Conservation (phyloP, 2,113 vertebrate genomes). For the Narcine bancroftii region DNA sequence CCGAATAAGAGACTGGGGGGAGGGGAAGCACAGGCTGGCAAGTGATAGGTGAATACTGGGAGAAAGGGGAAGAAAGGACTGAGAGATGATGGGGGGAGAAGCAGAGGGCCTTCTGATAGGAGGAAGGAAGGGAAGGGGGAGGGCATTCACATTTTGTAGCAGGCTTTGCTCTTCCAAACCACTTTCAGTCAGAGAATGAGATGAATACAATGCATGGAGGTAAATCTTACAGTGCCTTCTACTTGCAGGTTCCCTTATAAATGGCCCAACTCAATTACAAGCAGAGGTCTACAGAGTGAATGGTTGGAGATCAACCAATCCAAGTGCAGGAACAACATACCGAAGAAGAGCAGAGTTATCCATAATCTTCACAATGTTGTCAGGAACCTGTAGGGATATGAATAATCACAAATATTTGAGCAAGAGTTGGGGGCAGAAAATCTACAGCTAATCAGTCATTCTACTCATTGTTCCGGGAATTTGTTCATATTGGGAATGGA, state of each 20-base stretch:
- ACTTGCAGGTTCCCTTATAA: neutral
- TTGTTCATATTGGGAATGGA: neutral
- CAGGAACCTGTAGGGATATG: constrained; percentile 21
- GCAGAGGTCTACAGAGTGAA: neutral
- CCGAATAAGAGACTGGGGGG: no score
- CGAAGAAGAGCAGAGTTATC: constrained; percentile 21
- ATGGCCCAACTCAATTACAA: neutral
- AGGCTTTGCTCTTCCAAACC: neutral
- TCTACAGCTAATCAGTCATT: neutral
- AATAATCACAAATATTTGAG: neutral
- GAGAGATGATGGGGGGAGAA: no score
- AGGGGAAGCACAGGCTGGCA: no score
- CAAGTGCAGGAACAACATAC: neutral
- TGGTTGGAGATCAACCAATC: neutral
- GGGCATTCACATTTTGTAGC: no score
- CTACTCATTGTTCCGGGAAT: neutral
- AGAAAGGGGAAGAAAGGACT: no score
- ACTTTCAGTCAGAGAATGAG: neutral
- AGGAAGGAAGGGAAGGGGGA: no score
- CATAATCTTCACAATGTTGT: neutral
- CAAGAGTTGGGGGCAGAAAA: neutral
- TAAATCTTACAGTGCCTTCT: no score
- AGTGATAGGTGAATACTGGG: no score
- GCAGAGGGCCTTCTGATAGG: no score
- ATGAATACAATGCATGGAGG: neutral